phyloP scores from a whole-genome alignment of 1,140 invertebrate species.

The Musca vetustissima region DNA sequence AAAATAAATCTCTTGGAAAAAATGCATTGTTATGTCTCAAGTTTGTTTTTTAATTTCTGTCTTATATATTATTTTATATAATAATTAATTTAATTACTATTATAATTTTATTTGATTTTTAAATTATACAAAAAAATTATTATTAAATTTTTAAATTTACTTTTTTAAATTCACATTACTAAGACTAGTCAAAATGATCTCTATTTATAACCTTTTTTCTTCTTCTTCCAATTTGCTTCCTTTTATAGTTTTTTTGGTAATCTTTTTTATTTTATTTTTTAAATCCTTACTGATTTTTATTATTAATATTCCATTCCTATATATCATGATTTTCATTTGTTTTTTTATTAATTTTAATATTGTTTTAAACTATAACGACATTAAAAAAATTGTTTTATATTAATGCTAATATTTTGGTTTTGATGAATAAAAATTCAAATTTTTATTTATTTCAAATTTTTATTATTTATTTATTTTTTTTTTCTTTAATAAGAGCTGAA shows the following conservation, averaged over 20 bases:
- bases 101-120: slow-evolving; percentile 37
- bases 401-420: slow-evolving; percentile 25
- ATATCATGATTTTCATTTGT: neutral
- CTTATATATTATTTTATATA: slow-evolving; percentile 49
- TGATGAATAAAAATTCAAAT: slow-evolving; percentile 30
- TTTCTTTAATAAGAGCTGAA: too few species aligned
- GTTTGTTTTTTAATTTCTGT: slow-evolving; percentile 51
- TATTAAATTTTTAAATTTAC: slow-evolving; percentile 34
- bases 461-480: neutral
- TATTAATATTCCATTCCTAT: neutral
- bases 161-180: too few species aligned
- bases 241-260: neutral
- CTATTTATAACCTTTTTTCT: slow-evolving; percentile 27
- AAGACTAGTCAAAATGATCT: slow-evolving; percentile 30
- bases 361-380: neutral
- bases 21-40: slow-evolving; percentile 37
- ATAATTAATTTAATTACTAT: slow-evolving; percentile 30
- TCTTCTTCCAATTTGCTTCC: slow-evolving; percentile 1
- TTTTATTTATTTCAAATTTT: too few species aligned
- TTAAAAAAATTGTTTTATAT: neutral
- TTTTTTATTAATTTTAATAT: neutral
- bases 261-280: slow-evolving; percentile 4
- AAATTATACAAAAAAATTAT: slow-evolving; percentile 27
- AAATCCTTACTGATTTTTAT: neutral
- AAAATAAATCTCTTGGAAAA: too few species aligned